Percentiles rank a stretch among this genome's conserved stretches.
Conservation (phyloP, 2,888 invertebrate genomes). For the Eugnorisma glareosa region DNA sequence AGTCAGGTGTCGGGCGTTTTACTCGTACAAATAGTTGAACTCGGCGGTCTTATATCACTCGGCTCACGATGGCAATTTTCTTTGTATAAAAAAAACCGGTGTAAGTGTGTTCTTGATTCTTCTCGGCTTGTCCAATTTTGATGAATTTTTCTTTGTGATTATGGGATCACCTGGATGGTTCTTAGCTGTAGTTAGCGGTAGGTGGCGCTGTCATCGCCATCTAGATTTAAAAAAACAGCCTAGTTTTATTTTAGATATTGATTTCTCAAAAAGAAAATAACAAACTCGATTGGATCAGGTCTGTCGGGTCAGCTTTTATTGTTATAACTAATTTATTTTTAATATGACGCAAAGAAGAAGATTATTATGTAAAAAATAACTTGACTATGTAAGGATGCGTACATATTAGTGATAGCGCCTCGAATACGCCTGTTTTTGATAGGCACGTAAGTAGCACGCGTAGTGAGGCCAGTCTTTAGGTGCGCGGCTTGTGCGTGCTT, state of each 20-base stretch:
- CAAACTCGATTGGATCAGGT: neutral
- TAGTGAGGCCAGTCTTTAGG: neutral
- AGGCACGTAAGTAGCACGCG: neutral
- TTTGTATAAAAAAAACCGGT: neutral
- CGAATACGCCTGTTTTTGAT: neutral
- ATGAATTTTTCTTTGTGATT: neutral
- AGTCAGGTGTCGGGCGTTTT: neutral
- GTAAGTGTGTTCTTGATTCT: neutral
- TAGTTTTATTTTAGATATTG: neutral
- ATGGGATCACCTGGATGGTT: neutral
- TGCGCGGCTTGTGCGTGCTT: neutral
- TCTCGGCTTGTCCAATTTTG: neutral
- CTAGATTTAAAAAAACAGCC: neutral
- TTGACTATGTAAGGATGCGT: constrained; percentile 13
- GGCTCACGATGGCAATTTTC: neutral
- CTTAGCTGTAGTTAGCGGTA: neutral
- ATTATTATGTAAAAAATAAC: constrained; percentile 13
- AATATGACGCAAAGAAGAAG: no score
- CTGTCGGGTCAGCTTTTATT: neutral
- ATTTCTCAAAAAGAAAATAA: neutral
- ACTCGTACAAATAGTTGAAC: constrained; percentile 3
- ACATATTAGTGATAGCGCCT: constrained; percentile 7
- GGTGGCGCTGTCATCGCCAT: neutral
- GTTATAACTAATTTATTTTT: constrained; percentile 7
- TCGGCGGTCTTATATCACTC: neutral